Conservation (phyloP, 2,888 invertebrate genomes). For the Abrostola triplasia region DNA sequence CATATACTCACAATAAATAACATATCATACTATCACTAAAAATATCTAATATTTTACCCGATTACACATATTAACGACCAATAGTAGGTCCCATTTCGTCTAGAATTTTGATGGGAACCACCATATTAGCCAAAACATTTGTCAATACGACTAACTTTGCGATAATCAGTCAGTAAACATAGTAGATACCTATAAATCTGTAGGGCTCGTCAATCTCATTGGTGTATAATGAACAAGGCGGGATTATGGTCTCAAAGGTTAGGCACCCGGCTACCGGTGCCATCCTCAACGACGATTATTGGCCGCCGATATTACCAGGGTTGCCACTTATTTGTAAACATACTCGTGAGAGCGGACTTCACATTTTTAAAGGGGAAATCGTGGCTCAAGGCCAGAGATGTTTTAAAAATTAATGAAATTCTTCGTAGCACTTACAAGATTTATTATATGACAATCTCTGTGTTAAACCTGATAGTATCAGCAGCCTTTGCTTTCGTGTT, state of each 20-base stretch:
- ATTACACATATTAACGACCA: not conserved
- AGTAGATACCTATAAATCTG: slow-evolving; percentile 71
- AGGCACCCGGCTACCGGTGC: slow-evolving; percentile 64
- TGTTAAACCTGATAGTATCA: too few species aligned
- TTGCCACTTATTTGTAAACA: slow-evolving; percentile 33
- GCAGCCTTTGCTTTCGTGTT: too few species aligned
- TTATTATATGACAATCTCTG: too few species aligned
- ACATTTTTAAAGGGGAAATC: too few species aligned
- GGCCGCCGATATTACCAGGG: slow-evolving; percentile 58
- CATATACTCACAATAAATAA: not conserved
- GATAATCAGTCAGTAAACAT: slow-evolving; percentile 20
- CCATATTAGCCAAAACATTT: not conserved
- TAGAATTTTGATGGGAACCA: not conserved
- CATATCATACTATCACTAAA: not conserved
- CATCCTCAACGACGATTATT: slow-evolving; percentile 59
- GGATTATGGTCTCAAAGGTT: slow-evolving; percentile 76
- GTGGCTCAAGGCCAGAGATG: not conserved
- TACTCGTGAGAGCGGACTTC: too few species aligned
- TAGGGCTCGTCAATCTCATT: slow-evolving; percentile 68
- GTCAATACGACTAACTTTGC: slow-evolving; percentile 1
- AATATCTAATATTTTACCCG: not conserved
- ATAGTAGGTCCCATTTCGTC: not conserved
- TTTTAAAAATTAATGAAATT: too few species aligned
- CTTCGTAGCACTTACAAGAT: too few species aligned
- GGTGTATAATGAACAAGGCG: slow-evolving; percentile 81